These are phyloP conservation scores for human DNA, from an alignment of 2,113 vertebrate species.

Conservation along the genomic window DNA sequence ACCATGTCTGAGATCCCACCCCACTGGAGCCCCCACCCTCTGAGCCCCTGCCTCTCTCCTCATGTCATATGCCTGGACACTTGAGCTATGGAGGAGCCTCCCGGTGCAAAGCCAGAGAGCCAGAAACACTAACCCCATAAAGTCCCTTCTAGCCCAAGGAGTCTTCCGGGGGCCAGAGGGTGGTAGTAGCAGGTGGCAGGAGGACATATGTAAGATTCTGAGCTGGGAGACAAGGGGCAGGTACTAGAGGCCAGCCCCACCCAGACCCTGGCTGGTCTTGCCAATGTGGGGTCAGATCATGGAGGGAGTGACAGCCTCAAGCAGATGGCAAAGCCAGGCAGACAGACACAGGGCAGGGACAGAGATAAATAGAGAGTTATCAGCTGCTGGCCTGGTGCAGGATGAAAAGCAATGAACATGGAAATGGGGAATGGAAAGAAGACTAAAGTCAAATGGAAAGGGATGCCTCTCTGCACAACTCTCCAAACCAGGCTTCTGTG, in stretches of 20 bases:
- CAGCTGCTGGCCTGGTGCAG: not conserved
- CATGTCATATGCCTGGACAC: not conserved
- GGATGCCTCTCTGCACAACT: conserved; percentile 40
- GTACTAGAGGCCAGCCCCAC: not conserved
- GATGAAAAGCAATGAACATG: conserved; percentile 50
- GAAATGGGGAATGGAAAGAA: conserved; percentile 11
- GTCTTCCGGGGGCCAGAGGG: not conserved
- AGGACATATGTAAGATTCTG: not conserved
- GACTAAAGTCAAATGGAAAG: not conserved
- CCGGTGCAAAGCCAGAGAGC: not conserved
- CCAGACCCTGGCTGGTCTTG: not conserved
- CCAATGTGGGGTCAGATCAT: not conserved
- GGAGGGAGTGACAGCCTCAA: conserved; percentile 55
- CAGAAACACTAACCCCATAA: not conserved
- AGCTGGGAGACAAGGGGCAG: not conserved
- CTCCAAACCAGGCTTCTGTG: not conserved
- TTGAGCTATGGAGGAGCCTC: not conserved
- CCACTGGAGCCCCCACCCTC: not conserved
- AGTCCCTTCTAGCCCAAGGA: not conserved
- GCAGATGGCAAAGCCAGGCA: conserved; percentile 58
- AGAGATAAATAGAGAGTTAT: not conserved
- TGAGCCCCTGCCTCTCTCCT: not conserved
- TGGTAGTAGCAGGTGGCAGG: not conserved
- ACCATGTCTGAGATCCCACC: not conserved
- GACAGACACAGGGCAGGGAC: conserved; percentile 36